Conservation (phyloP, 2,113 vertebrate genomes). For the Mastomys natalensis region DNA sequence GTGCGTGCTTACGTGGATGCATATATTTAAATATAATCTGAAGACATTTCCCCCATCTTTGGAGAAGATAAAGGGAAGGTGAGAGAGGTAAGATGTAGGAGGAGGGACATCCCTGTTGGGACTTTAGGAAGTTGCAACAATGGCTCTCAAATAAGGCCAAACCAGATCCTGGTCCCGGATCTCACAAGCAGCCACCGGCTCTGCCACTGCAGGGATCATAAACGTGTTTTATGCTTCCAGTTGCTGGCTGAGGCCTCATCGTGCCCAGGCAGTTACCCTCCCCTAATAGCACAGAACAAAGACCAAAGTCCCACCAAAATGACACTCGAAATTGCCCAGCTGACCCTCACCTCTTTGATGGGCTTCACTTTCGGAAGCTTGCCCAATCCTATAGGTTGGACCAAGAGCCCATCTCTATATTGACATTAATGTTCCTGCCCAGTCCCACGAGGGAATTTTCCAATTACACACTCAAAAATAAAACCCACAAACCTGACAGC, state of each 20-base stretch:
- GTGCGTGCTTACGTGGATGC: too few species aligned
- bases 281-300: slow-evolving; percentile 68
- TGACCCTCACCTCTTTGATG: slow-evolving; percentile 68
- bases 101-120: fast-evolving
- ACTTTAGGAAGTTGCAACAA: fast-evolving
- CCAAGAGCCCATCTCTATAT: neutral
- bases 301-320: slow-evolving; percentile 8
- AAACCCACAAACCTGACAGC: slow-evolving; percentile 44
- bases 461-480: slow-evolving; percentile 43
- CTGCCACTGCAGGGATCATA: slow-evolving; percentile 45
- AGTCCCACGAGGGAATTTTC: slow-evolving; percentile 1
- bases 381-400: neutral
- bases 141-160: neutral
- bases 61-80: neutral
- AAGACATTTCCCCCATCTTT: neutral
- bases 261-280: slow-evolving; percentile 52
- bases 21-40: neutral
- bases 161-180: neutral
- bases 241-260: slow-evolving; percentile 59
- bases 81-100: neutral
- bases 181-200: neutral
- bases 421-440: neutral
- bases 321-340: neutral
- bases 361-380: neutral
- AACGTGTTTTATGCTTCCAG: slow-evolving; percentile 64